Conservation (phyloP, 2,797 vertebrate species). For the Rhodeus uyekii region DNA sequence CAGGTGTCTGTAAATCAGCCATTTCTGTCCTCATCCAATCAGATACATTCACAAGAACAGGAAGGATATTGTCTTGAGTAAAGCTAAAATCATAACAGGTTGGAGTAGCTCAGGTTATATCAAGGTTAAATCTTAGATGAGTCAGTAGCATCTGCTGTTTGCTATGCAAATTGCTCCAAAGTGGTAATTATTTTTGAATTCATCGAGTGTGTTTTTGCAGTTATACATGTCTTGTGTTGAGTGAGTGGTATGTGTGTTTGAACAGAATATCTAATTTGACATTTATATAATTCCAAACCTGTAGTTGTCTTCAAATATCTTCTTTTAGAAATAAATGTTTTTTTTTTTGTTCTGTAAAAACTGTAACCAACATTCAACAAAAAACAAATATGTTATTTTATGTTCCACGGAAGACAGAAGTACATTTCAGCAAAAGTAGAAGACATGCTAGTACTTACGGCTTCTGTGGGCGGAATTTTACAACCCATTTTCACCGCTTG, state of each 20-base stretch:
- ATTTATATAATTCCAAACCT: not conserved
- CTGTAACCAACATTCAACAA: no score
- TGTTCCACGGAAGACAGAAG: no score
- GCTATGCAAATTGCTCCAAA: not conserved
- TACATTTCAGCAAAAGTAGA: no score
- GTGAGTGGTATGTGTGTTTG: not conserved
- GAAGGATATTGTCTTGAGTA: not conserved
- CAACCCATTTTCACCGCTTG: constrained; percentile 21
- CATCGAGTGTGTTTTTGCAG: constrained; percentile 1
- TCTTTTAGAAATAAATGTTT: no score
- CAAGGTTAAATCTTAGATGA: not conserved
- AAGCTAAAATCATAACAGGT: constrained; percentile 1
- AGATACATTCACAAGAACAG: not conserved
- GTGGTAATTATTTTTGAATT: constrained; percentile 3
- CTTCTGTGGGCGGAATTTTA: constrained; percentile 20
- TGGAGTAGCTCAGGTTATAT: not conserved
- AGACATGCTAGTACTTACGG: not conserved
- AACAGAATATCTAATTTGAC: not conserved
- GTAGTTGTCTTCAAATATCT: not conserved
- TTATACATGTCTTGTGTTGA: not conserved
- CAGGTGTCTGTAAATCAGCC: not conserved
- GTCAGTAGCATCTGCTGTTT: not conserved
- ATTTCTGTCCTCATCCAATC: not conserved
- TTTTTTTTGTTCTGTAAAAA: no score
- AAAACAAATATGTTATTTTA: no score